Evolutionary conservation across 1,140 invertebrate genomes (phyloP).

Genomic region (Scaptomyza hsui): DNA sequence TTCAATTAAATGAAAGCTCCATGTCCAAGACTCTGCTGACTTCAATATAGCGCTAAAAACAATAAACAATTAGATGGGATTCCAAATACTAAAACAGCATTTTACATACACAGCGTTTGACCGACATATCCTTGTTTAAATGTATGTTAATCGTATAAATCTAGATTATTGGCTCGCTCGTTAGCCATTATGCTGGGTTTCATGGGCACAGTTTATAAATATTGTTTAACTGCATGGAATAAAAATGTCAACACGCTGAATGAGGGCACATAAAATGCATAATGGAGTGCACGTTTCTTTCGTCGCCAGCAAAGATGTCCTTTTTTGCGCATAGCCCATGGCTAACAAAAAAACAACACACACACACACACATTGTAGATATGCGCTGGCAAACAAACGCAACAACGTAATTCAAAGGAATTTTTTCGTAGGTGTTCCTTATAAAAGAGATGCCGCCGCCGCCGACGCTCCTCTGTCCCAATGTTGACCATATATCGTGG

Average conservation of each 20-base stretch:
- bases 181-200: not conserved
- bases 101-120: too few relatives aligned
- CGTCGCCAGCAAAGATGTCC: conserved; percentile 62
- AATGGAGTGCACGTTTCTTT: conserved; percentile 61
- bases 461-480: conserved; percentile 15
- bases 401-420: conserved; percentile 71
- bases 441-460: conserved; percentile 52
- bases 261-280: conserved; percentile 71
- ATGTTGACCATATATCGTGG: conserved; percentile 56
- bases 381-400: conserved; percentile 11
- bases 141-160: not conserved
- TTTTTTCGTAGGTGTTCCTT: conserved; percentile 67
- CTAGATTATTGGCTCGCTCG: conserved; percentile 11
- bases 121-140: too few relatives aligned
- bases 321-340: conserved; percentile 75
- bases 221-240: conserved; percentile 77
- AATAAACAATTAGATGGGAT: conserved; percentile 20
- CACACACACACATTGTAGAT: not conserved
- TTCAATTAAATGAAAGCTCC: conserved; percentile 63
- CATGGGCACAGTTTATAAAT: conserved; percentile 64
- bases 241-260: conserved; percentile 74
- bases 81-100: not conserved
- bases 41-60: conserved; percentile 19
- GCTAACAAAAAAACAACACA: conserved; percentile 35
- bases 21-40: not conserved